Percentiles rank a stretch among this genome's conserved stretches.
Conservation (phyloP, 2,888 invertebrate species). For the Polymixis flavicincta region DNA sequence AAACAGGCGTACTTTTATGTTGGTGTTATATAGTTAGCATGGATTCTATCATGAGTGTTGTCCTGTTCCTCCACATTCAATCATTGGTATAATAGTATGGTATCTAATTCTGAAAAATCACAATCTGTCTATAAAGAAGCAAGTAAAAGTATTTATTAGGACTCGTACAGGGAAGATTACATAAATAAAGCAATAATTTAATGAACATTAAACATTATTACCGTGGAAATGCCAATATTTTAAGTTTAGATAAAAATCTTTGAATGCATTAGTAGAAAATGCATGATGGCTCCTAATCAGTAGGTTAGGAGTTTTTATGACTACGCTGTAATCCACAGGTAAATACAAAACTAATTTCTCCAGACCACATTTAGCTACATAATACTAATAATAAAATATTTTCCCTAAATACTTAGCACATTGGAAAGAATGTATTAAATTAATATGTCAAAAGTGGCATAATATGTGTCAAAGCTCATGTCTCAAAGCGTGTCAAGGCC, state of each 20-base stretch:
- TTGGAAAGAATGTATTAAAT: conserved; percentile 44
- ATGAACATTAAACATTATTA: too few species aligned
- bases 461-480: conserved; percentile 1
- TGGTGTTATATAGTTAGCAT: conserved; percentile 18
- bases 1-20: not conserved
- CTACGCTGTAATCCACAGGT: not conserved
- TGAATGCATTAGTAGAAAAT: not conserved
- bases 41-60: conserved; percentile 4
- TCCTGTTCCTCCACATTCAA: conserved; percentile 28
- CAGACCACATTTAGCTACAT: conserved; percentile 40
- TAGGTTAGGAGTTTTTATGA: conserved; percentile 6
- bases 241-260: conserved; percentile 9
- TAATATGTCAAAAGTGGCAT: conserved; percentile 31
- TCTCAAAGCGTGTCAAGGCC: conserved; percentile 10
- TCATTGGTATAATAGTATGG: conserved; percentile 11
- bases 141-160: not conserved
- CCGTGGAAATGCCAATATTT: conserved; percentile 36
- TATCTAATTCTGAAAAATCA: conserved; percentile 32
- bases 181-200: not conserved
- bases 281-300: conserved; percentile 25
- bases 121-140: not conserved
- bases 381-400: conserved; percentile 33
- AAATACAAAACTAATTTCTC: conserved; percentile 40
- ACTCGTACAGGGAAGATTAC: not conserved
- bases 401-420: conserved; percentile 35